Evolutionary conservation across 2,888 invertebrate species (phyloP).

Genomic region (Erebia palarica): DNA sequence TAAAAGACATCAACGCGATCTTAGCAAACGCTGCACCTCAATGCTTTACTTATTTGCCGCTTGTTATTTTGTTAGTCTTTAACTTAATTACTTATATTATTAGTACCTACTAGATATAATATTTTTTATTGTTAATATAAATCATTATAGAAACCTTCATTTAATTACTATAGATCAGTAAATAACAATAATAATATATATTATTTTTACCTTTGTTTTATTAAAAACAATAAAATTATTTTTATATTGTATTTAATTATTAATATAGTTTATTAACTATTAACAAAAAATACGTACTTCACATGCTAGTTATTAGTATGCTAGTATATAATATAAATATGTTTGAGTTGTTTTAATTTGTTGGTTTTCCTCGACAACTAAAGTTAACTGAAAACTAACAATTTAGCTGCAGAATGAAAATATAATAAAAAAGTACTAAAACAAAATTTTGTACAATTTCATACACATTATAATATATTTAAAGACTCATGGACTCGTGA

Average conservation of each 20-base stretch:
- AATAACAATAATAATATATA: not conserved
- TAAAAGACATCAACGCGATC: slow-evolving; percentile 79
- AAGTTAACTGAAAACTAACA: no score
- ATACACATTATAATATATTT: no score
- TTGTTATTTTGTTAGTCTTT: not conserved
- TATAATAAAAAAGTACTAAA: no score
- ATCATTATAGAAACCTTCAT: not conserved
- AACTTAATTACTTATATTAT: not conserved
- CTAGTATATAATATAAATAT: no score
- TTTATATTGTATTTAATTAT: no score
- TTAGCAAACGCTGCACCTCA: slow-evolving; percentile 18
- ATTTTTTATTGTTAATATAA: not conserved
- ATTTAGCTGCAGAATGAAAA: no score
- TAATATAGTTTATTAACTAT: no score
- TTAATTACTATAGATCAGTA: not conserved
- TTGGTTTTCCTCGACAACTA: no score
- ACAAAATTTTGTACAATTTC: no score
- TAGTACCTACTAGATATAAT: not conserved
- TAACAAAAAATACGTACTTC: not conserved
- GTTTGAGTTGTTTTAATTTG: no score
- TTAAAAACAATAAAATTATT: no score
- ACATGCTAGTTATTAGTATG: no score
- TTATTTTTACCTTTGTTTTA: not conserved
- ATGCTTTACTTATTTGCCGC: not conserved
- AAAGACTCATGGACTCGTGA: not conserved